Evolutionary conservation across 1,140 invertebrate species (phyloP).

Genomic region (Dinoponera quadriceps): DNA sequence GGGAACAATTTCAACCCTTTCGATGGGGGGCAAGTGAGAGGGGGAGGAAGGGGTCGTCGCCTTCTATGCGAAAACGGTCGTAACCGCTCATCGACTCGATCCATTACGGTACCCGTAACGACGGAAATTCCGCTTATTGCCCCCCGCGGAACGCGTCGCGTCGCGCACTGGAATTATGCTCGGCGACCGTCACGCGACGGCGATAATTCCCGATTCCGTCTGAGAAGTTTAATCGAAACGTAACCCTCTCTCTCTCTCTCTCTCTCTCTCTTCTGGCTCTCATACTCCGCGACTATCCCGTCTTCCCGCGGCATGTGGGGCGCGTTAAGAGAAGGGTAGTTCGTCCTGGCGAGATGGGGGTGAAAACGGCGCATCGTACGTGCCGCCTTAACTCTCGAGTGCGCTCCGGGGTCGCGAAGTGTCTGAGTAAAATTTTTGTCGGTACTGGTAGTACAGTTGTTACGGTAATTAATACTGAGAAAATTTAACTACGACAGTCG

Average conservation of each 20-base stretch:
- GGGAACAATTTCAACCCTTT: conserved; percentile 44
- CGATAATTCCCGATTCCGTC: conserved; percentile 59
- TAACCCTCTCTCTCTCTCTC: conserved; percentile 31
- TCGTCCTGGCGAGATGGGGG: neutral
- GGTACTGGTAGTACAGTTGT: no score
- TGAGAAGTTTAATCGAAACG: conserved; percentile 61
- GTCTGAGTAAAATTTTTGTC: neutral
- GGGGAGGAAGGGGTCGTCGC: neutral
- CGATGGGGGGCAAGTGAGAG: neutral
- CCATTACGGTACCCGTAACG: conserved; percentile 48
- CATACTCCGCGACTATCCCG: neutral
- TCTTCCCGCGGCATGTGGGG: conserved; percentile 40
- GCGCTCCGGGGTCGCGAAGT: neutral
- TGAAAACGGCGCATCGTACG: conserved; percentile 24
- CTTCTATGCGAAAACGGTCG: conserved; percentile 44
- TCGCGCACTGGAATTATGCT: conserved; percentile 43
- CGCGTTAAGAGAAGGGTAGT: conserved; percentile 32
- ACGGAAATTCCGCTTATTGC: conserved; percentile 56
- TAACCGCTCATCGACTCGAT: conserved; percentile 54
- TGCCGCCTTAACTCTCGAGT: conserved; percentile 12
- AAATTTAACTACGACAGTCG: no score
- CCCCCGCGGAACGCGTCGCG: conserved; percentile 10
- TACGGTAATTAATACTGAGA: no score
- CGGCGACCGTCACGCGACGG: conserved; percentile 54
- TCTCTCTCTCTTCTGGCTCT: neutral